Percentiles rank a stretch among this genome's conserved stretches.
Evolutionary conservation across 2,888 invertebrate genomes (phyloP).

Genomic region (Scelioninae gen. 1): DNA sequence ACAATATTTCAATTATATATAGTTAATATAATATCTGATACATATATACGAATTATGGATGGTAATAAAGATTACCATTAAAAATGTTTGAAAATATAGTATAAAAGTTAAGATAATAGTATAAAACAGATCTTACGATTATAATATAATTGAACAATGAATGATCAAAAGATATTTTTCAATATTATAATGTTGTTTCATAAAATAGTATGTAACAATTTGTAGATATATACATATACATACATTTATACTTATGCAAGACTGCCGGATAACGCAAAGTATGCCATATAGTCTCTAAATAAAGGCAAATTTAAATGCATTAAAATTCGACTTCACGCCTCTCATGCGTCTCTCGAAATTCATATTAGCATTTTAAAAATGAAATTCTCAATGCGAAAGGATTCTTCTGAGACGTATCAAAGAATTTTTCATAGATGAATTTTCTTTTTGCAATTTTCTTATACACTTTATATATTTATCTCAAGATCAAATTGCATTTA

Average conservation of each 20-base stretch:
- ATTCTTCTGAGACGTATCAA: constrained; percentile 13
- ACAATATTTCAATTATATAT: too few species aligned
- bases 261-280: constrained; percentile 15
- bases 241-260: constrained; percentile 2
- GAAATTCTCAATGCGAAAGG: constrained; percentile 30
- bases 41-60: too few species aligned
- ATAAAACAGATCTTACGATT: too few species aligned
- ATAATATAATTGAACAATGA: too few species aligned
- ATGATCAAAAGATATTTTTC: too few species aligned
- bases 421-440: neutral
- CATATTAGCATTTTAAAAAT: constrained; percentile 32
- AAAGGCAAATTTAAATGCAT: constrained; percentile 46
- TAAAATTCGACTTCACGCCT: neutral
- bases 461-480: neutral
- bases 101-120: too few species aligned
- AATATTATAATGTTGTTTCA: too few species aligned
- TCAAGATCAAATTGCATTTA: neutral
- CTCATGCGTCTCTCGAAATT: constrained; percentile 12
- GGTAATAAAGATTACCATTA: too few species aligned
- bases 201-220: too few species aligned
- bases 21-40: too few species aligned
- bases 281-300: constrained; percentile 26
- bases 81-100: too few species aligned
- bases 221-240: too few species aligned
- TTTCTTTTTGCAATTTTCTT: neutral